phyloP scores from a whole-genome alignment of 2,888 invertebrate species.

The Archips crataeganus region DNA sequence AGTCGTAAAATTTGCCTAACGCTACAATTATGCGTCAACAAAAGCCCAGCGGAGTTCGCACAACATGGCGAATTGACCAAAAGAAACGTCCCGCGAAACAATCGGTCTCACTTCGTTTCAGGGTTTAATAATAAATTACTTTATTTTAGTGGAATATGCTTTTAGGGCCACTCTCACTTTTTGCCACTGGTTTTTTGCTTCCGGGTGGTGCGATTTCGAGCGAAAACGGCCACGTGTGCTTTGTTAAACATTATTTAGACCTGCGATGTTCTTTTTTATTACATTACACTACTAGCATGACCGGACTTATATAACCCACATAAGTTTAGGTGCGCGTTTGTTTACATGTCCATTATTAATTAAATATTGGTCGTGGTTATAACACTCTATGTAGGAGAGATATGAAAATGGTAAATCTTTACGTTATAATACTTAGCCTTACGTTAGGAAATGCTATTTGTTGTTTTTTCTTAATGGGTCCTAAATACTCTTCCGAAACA shows the following conservation, averaged over 20 bases:
- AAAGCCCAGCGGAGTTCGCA: conserved; percentile 53
- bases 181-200: conserved; percentile 73
- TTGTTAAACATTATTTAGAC: conserved; percentile 53
- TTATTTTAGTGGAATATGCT: conserved; percentile 64
- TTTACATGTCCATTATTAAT: not conserved
- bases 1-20: conserved; percentile 10
- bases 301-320: not conserved
- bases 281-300: not conserved
- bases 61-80: conserved; percentile 59
- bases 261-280: not conserved
- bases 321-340: not conserved
- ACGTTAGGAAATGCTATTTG: no score
- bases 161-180: conserved; percentile 72
- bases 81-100: conserved; percentile 58
- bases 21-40: conserved; percentile 48
- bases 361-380: not conserved
- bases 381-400: no score
- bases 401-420: no score
- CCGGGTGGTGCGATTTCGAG: conserved; percentile 58
- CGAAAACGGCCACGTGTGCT: conserved; percentile 75
- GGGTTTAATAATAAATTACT: conserved; percentile 69
- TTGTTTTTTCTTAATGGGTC: not conserved
- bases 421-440: no score
- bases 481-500: not conserved
- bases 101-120: conserved; percentile 57